Percentiles rank a stretch among this genome's conserved stretches.
phyloP scores from a whole-genome alignment of 2,797 vertebrate species.

The Amblyraja radiata region DNA sequence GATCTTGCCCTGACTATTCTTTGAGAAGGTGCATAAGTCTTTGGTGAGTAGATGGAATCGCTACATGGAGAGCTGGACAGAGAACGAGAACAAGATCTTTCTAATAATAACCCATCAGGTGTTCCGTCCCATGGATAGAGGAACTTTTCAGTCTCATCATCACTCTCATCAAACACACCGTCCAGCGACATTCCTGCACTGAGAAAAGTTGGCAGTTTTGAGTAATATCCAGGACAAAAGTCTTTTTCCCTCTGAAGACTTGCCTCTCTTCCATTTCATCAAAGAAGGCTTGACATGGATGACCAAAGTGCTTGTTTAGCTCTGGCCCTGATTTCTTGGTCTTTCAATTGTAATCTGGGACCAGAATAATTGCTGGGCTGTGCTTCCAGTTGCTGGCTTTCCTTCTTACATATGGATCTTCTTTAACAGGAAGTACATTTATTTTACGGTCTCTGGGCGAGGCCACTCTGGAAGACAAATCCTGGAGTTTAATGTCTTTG shows the following conservation, averaged over 20 bases:
- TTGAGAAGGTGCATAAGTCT: slow-evolving; percentile 72
- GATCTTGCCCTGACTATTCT: slow-evolving; percentile 70
- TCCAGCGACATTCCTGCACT: slow-evolving; percentile 79
- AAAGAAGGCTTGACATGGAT: slow-evolving; percentile 79
- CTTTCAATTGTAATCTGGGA: slow-evolving; percentile 81
- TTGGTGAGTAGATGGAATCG: slow-evolving; percentile 84
- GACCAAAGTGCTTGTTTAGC: slow-evolving; percentile 98
- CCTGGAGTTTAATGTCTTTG: slow-evolving; percentile 72
- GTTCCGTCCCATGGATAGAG: slow-evolving; percentile 87
- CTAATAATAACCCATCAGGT: slow-evolving; percentile 83
- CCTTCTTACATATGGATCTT: slow-evolving; percentile 62
- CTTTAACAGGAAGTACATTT: slow-evolving; percentile 62
- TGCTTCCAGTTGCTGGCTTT: slow-evolving; percentile 58
- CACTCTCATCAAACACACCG: slow-evolving; percentile 75
- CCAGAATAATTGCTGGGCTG: slow-evolving; percentile 55
- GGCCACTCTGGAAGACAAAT: slow-evolving; percentile 72
- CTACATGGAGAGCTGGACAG: slow-evolving; percentile 88
- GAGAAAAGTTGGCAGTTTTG: slow-evolving; percentile 75
- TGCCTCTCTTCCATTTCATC: slow-evolving; percentile 65
- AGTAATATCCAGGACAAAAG: slow-evolving; percentile 69
- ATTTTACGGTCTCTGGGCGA: slow-evolving; percentile 58
- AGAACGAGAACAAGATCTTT: slow-evolving; percentile 84
- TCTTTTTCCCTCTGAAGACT: slow-evolving; percentile 63
- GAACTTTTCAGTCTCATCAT: slow-evolving; percentile 82
- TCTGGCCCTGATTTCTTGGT: slow-evolving; percentile 95